Evolutionary conservation across 2,797 vertebrate genomes (phyloP).

Genomic region (Vireo griseus): DNA sequence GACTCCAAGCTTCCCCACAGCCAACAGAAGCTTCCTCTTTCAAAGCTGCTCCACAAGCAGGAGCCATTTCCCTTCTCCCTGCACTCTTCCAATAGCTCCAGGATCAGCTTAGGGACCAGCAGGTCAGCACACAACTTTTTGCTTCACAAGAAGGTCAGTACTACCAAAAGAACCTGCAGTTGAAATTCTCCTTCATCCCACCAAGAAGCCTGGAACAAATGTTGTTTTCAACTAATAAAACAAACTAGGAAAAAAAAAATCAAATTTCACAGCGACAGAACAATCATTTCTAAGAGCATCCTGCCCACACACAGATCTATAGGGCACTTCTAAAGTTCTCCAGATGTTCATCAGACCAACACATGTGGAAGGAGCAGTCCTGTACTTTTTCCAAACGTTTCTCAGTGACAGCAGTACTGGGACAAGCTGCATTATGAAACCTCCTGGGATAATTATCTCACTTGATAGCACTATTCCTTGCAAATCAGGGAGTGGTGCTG

Average conservation of each 20-base stretch:
- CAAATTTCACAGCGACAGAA: background rate
- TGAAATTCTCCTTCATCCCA: background rate
- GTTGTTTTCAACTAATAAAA: background rate
- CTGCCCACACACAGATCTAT: background rate
- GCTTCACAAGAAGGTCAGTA: background rate
- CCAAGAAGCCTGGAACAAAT: background rate
- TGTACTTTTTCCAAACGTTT: background rate
- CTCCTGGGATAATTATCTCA: background rate
- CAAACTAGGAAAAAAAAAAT: background rate
- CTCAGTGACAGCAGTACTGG: background rate
- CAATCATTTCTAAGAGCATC: background rate
- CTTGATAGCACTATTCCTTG: constrained; percentile 39
- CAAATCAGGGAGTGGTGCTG: constrained; percentile 61
- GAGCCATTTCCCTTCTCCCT: background rate
- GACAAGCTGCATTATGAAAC: background rate
- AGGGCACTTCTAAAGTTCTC: background rate
- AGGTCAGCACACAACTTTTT: background rate
- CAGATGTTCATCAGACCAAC: background rate
- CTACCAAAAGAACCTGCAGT: background rate
- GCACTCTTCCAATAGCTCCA: background rate
- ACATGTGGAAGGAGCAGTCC: background rate
- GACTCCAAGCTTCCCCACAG: background rate
- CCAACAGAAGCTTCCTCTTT: background rate
- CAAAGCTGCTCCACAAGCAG: background rate
- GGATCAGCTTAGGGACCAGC: background rate